Evolutionary conservation across 2,113 vertebrate species (phyloP).

Genomic region (Gallinago paraguaiae): DNA sequence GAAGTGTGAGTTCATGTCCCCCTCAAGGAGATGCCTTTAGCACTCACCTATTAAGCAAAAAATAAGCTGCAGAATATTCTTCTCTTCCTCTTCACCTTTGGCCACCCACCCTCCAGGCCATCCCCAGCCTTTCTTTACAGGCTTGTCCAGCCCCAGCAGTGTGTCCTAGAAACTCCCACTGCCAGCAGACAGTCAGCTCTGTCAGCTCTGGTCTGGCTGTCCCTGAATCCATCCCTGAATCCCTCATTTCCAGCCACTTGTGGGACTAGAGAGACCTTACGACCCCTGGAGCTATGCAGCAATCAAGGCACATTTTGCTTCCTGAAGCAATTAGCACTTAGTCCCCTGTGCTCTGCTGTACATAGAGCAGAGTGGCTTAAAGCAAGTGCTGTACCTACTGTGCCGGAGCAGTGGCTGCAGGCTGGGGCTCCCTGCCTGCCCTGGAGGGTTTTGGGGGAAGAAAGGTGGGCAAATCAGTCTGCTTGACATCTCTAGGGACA

Average conservation of each 20-base stretch:
- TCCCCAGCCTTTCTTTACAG: neutral
- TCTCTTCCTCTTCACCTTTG: neutral
- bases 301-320: neutral
- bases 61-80: neutral
- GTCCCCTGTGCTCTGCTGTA: neutral
- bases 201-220: neutral
- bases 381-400: neutral
- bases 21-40: neutral
- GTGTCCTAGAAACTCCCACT: neutral
- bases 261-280: neutral
- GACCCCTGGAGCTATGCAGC: neutral
- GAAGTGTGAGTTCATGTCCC: neutral
- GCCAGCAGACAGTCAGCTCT: neutral
- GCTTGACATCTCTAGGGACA: neutral
- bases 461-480: neutral
- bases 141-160: neutral
- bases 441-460: neutral
- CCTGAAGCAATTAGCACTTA: neutral
- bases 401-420: rapidly evolving
- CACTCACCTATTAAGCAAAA: neutral
- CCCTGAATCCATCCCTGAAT: neutral
- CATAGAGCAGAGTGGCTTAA: neutral
- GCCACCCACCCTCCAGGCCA: too few species aligned
- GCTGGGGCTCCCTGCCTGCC: neutral
- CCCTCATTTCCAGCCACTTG: neutral